Percentiles rank a stretch among this genome's conserved stretches.
Evolutionary conservation across 2,113 vertebrate genomes (phyloP).

Genomic region (Crotalus helleri): DNA sequence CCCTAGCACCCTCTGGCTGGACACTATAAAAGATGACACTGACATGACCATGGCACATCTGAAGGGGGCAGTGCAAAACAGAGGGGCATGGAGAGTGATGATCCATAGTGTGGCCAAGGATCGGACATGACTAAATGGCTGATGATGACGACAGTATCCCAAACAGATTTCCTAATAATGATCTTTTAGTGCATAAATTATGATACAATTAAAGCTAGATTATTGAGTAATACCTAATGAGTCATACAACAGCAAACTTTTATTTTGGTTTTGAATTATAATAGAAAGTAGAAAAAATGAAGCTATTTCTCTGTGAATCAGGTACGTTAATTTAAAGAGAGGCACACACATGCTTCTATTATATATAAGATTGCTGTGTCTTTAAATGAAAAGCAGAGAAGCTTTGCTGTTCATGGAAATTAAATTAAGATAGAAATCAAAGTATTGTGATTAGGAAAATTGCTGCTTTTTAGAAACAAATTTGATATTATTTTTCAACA

Average conservation of each 20-base stretch:
- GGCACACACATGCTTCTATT: neutral
- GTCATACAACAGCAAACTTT: neutral
- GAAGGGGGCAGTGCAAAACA: neutral
- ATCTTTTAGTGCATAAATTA: neutral
- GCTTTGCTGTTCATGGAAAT: neutral
- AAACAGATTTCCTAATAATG: neutral
- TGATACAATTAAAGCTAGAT: neutral
- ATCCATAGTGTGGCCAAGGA: neutral
- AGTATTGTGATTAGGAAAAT: neutral
- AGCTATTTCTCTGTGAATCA: neutral
- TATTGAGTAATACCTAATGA: neutral
- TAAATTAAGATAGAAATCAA: neutral
- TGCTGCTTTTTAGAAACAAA: neutral
- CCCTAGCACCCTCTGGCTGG: neutral
- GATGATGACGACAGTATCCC: neutral
- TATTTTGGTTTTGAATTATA: neutral
- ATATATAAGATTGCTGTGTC: neutral
- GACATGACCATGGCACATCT: neutral
- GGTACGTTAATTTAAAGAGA: neutral
- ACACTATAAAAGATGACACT: neutral
- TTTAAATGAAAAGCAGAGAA: neutral
- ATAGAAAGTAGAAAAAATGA: neutral
- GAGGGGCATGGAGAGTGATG: neutral
- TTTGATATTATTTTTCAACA: neutral
- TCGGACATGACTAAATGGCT: neutral